phyloP scores from a whole-genome alignment of 2,113 vertebrate species.

The Zosterops japonicus region DNA sequence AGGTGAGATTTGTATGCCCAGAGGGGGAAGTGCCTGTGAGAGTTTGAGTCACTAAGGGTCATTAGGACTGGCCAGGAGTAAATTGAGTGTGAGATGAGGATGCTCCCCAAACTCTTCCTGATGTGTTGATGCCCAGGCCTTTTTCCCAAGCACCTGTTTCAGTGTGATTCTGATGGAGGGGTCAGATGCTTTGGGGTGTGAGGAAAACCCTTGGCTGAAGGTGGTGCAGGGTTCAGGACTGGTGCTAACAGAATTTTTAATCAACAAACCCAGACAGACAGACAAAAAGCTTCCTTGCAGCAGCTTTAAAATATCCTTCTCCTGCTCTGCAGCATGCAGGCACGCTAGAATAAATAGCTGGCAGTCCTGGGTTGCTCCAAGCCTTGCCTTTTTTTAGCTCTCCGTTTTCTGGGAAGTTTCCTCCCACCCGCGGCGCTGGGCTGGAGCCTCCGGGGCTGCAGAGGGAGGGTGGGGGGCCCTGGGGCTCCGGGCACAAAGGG shows the following conservation, averaged over 20 bases:
- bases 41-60: not conserved
- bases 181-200: accelerated
- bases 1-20: not conserved
- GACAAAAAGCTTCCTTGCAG: not conserved
- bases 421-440: not conserved
- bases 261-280: not conserved
- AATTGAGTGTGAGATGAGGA: not conserved
- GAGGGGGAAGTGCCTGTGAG: not conserved
- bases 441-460: not conserved
- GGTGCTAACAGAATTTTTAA: not conserved
- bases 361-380: slow-evolving; percentile 11
- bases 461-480: not conserved
- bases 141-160: not conserved
- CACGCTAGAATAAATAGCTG: slow-evolving; percentile 53
- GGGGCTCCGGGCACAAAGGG: accelerated
- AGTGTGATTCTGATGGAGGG: not conserved
- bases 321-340: not conserved
- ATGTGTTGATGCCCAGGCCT: not conserved
- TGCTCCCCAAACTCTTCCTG: not conserved
- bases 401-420: slow-evolving; percentile 34
- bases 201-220: not conserved
- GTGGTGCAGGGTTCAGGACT: not conserved
- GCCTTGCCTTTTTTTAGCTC: slow-evolving; percentile 55
- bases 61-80: not conserved
- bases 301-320: slow-evolving; percentile 1